Conservation (phyloP, 2,113 vertebrate species). For the Nanger granti region DNA sequence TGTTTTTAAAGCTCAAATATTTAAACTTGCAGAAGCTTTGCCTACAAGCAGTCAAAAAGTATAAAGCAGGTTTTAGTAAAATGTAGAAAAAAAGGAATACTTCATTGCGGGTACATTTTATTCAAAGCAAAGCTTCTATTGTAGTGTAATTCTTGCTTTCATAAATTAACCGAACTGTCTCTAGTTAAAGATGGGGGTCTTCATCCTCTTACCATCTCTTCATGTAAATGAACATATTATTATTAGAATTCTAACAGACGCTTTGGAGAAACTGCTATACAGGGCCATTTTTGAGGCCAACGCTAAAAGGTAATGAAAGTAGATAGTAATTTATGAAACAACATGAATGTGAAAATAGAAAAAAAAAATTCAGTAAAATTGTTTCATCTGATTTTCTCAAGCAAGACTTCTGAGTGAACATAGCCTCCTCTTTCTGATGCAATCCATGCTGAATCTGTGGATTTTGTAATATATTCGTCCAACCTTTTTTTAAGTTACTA, state of each 20-base stretch:
- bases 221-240: background rate
- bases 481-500: slow-evolving; percentile 75
- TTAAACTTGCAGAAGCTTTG: slow-evolving; percentile 72
- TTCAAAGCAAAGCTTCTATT: slow-evolving; percentile 42
- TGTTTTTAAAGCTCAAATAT: slow-evolving; percentile 73
- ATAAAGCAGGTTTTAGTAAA: slow-evolving; percentile 68
- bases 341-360: background rate
- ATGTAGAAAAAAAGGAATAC: slow-evolving; percentile 49
- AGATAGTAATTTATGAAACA: slow-evolving; percentile 14
- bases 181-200: background rate
- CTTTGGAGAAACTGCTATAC: background rate
- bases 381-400: slow-evolving; percentile 17
- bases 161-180: background rate
- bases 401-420: background rate
- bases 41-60: slow-evolving; percentile 75
- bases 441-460: slow-evolving; percentile 62
- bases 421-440: background rate
- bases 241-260: background rate
- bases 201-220: background rate
- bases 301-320: slow-evolving; percentile 37
- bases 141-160: background rate
- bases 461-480: slow-evolving; percentile 79
- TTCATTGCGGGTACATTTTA: slow-evolving; percentile 59
- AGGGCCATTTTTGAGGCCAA: background rate
- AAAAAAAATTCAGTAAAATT: background rate